phyloP scores from a whole-genome alignment of 2,113 vertebrate species.

The Rhea americana region DNA sequence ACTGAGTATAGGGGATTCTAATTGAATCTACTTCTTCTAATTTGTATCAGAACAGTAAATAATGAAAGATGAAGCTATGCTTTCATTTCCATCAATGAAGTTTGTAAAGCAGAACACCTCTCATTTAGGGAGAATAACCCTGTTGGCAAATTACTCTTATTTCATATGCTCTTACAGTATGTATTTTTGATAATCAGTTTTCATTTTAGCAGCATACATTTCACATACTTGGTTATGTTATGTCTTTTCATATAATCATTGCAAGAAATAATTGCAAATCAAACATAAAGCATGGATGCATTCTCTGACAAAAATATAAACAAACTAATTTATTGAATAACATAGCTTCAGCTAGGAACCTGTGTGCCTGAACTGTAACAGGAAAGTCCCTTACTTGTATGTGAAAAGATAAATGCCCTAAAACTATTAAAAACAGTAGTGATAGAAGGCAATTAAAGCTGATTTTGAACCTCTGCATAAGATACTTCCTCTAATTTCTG shows the following conservation, averaged over 20 bases:
- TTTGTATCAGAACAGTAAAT: no score
- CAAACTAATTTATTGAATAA: neutral
- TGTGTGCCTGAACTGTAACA: neutral
- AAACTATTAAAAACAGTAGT: neutral
- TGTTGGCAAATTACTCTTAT: neutral
- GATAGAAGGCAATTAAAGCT: neutral
- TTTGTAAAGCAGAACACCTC: neutral
- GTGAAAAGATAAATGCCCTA: neutral
- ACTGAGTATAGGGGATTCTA: neutral
- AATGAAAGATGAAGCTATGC: neutral
- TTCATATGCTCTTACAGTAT: neutral
- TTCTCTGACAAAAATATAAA: neutral
- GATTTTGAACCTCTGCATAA: neutral
- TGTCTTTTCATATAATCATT: neutral
- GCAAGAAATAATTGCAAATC: neutral
- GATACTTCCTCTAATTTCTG: neutral
- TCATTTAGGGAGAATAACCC: neutral
- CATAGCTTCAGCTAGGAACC: neutral
- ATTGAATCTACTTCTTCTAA: neutral
- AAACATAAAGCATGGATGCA: neutral
- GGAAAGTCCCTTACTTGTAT: neutral
- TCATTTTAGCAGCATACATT: neutral
- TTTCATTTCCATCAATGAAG: neutral
- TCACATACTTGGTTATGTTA: neutral
- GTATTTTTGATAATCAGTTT: neutral